These are phyloP conservation scores for Callospermophilus lateralis DNA, from an alignment of 2,113 vertebrate species.

Conservation along the genomic window DNA sequence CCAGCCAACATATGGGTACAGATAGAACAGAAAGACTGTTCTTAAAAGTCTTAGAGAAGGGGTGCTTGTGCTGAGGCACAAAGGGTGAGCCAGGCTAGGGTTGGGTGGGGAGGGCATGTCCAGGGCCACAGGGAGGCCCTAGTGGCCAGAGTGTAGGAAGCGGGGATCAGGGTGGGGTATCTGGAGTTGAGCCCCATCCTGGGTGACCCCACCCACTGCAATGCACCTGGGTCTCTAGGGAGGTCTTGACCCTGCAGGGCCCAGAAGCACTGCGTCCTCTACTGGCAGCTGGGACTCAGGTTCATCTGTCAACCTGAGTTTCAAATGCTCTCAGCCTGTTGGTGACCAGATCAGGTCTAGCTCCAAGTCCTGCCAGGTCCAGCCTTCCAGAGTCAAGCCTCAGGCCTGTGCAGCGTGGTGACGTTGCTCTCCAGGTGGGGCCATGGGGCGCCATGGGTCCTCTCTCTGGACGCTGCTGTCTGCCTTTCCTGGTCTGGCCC, in stretches of 20 bases:
- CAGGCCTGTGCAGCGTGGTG: neutral
- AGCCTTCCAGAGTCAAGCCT: fast-evolving
- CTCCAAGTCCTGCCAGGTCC: neutral
- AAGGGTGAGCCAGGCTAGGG: neutral
- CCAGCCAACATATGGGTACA: fast-evolving
- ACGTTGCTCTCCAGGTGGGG: fast-evolving
- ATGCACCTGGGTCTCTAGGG: neutral
- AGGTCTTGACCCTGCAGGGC: neutral
- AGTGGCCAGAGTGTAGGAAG: neutral
- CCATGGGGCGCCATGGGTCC: fast-evolving
- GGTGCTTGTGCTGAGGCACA: neutral
- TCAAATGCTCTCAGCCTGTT: neutral
- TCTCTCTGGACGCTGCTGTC: neutral
- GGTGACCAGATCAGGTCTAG: fast-evolving
- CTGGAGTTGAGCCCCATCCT: neutral
- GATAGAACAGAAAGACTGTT: neutral
- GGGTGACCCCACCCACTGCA: too few relatives aligned
- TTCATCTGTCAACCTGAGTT: neutral
- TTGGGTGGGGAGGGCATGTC: too few relatives aligned
- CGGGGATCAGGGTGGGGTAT: too few relatives aligned
- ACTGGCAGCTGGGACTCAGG: too few relatives aligned
- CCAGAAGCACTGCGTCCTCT: neutral
- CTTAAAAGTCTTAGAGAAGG: neutral
- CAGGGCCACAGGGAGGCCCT: neutral
- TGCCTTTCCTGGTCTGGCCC: neutral